phyloP scores from a whole-genome alignment of 2,888 invertebrate species.

The Platycheirus rosarum region DNA sequence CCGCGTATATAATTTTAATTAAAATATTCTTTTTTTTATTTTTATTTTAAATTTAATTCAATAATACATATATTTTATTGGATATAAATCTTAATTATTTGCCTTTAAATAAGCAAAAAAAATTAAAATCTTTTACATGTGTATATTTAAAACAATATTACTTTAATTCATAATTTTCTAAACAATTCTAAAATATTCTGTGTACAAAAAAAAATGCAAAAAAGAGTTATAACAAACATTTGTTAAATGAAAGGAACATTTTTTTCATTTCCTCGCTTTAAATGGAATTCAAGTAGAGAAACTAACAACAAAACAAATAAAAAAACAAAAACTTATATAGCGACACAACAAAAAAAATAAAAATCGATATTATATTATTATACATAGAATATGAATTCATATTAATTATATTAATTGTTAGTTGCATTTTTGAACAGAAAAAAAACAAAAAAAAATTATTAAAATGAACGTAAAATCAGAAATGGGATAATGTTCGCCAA shows the following conservation, averaged over 20 bases:
- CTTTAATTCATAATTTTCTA: conserved; percentile 9
- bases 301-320: conserved; percentile 22
- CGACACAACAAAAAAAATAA: conserved; percentile 29
- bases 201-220: conserved; percentile 54
- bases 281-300: conserved; percentile 72
- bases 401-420: conserved; percentile 69
- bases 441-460: neutral
- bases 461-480: conserved; percentile 27
- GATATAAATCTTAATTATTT: conserved; percentile 37
- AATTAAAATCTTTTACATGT: conserved; percentile 54
- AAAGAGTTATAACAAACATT: conserved; percentile 32
- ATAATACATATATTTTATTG: too few species aligned
- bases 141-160: conserved; percentile 20
- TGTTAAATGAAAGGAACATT: conserved; percentile 43
- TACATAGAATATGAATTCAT: conserved; percentile 67
- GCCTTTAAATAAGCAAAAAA: conserved; percentile 36
- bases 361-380: conserved; percentile 68
- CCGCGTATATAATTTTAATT: conserved; percentile 44
- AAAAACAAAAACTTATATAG: conserved; percentile 32
- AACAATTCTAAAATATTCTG: conserved; percentile 30
- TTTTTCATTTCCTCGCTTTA: conserved; percentile 71
- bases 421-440: conserved; percentile 61
- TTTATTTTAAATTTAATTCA: too few species aligned
- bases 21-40: too few species aligned
- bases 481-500: conserved; percentile 27